phyloP scores from a whole-genome alignment of 2,113 vertebrate species.

The Paramisgurnus dabryanus region DNA sequence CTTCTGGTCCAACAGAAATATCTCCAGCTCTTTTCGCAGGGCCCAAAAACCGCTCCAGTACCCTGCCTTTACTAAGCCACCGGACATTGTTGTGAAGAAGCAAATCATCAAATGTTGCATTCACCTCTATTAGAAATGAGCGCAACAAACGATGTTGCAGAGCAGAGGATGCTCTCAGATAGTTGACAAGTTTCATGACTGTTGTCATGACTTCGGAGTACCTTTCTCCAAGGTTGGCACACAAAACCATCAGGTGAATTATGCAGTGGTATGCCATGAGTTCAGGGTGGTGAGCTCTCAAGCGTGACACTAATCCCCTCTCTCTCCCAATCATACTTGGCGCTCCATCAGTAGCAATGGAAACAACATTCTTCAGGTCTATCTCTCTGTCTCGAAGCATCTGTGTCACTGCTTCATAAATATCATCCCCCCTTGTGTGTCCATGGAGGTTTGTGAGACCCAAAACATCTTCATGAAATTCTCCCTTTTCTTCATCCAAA shows the following conservation, averaged over 20 bases:
- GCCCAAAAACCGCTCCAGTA: constrained; percentile 10
- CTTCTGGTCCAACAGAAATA: neutral
- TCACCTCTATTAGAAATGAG: constrained; percentile 9
- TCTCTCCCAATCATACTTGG: constrained; percentile 20
- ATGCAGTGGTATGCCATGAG: neutral
- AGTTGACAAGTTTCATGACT: too few relatives aligned
- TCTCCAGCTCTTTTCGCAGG: constrained; percentile 2
- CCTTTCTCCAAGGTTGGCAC: neutral
- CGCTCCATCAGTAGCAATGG: neutral
- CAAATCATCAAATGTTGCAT: constrained; percentile 3
- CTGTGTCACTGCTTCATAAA: constrained; percentile 29
- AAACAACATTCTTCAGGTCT: constrained; percentile 23
- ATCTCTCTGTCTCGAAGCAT: constrained; percentile 25
- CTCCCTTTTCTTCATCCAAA: constrained; percentile 29
- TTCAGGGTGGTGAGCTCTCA: constrained; percentile 10
- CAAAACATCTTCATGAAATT: constrained; percentile 48
- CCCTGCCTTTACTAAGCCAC: constrained; percentile 29
- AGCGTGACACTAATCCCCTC: neutral
- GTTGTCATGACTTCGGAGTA: too few relatives aligned
- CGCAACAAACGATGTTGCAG: constrained; percentile 1
- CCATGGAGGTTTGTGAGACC: constrained; percentile 30
- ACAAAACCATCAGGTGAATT: neutral
- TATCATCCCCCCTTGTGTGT: constrained; percentile 31
- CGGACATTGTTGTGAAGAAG: neutral
- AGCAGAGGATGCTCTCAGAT: neutral